Evolutionary conservation across 2,888 invertebrate species (phyloP), one percentile per base, ranked within the genome.

Genomic region (Eristalis tenax): DNA sequence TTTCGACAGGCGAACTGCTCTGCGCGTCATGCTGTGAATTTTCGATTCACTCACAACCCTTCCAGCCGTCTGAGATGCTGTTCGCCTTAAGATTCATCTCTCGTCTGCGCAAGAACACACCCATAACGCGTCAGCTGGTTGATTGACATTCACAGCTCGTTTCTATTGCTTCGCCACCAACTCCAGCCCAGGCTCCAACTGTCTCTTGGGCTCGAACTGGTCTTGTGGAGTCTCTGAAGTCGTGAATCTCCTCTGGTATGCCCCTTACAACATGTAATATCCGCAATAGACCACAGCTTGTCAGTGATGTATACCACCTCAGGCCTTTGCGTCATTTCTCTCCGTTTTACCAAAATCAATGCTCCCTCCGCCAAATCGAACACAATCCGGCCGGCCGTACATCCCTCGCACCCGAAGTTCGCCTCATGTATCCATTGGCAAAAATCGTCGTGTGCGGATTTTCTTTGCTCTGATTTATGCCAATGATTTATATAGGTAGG

Each of bases 401-500:
- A n/a, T 56, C 1, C n/a, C n/a, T 50, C 15, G 1, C n/a, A n/a
- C n/a, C n/a, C n/a, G n/a, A n/a, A n/a, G n/a, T n/a, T n/a, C 61
- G 8, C 38, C n/a, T 18, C 65, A 1, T 18, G 50, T 8, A 18
- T 18, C 50, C 50, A 5, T 50, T 18, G 50, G 18, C 50, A n/a
- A 79, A 11, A 74, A 32, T 15, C 56, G 43, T 15, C n/a, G 59
- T n/a, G 63, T 79, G 68, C 50, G 63, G 61, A 69, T 70, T 75
- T 75, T 57, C 59, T 50, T 78, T 73, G 59, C 75, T 76, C 73
- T 87, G 87, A 87, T 87, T 83, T 83, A 87, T 87, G 79, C 79
- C 76, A 40, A 83, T 87, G 83, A 83, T 79, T 87, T 83, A 87
- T 87, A 80, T 73, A 87, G 79, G 83, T 83, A 80, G 79, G 79